phyloP scores from a whole-genome alignment of 2,113 vertebrate species.

The Chaetorhynchus papuensis region DNA sequence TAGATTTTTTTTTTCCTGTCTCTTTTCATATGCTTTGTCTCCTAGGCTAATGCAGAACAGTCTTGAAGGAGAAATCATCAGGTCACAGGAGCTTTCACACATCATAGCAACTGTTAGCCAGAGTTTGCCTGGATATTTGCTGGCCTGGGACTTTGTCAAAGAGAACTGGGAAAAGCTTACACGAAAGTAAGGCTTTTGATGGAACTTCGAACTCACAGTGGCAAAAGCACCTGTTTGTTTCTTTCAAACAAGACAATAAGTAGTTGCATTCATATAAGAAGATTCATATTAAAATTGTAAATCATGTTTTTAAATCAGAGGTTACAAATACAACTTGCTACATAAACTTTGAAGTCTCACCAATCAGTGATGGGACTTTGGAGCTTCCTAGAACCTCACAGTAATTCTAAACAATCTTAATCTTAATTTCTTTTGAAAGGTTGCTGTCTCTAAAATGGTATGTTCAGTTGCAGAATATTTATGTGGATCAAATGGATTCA shows the following conservation, averaged over 20 bases:
- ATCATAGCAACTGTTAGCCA: slow-evolving; percentile 77
- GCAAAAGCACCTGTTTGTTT: not conserved
- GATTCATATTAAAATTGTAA: not conserved
- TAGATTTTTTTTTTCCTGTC: not conserved
- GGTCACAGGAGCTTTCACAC: slow-evolving; percentile 82
- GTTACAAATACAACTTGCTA: not conserved
- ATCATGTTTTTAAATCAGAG: not conserved
- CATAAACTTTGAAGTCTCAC: not conserved
- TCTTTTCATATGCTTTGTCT: not conserved
- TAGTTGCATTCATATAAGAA: not conserved
- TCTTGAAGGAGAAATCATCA: slow-evolving; percentile 77
- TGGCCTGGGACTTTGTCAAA: slow-evolving; percentile 93
- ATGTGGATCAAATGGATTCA: not conserved
- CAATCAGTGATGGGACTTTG: not conserved
- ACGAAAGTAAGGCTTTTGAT: slow-evolving; percentile 78
- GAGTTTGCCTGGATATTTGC: slow-evolving; percentile 80
- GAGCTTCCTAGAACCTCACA: not conserved
- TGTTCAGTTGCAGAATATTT: not conserved
- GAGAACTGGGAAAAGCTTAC: slow-evolving; percentile 89
- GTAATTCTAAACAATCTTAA: not conserved
- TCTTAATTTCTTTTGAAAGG: not conserved
- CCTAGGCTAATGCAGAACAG: slow-evolving; percentile 82
- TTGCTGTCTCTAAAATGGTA: not conserved
- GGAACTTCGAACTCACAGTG: not conserved
- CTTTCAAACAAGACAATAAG: not conserved